phyloP scores from a whole-genome alignment of 2,113 vertebrate genomes.

The Mustela nigripes region DNA sequence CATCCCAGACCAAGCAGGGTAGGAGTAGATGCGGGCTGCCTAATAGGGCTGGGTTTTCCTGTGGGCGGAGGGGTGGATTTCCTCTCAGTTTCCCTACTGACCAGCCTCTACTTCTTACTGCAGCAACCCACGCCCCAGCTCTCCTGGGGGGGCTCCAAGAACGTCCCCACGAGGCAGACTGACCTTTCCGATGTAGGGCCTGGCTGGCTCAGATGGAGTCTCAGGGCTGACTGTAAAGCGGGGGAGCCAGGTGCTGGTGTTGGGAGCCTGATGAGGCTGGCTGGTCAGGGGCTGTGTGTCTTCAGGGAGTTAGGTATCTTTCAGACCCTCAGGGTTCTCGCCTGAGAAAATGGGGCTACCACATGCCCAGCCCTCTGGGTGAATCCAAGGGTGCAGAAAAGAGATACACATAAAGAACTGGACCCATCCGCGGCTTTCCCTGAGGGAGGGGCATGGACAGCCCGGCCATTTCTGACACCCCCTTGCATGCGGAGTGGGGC shows the following conservation, averaged over 20 bases:
- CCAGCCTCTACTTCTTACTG: neutral
- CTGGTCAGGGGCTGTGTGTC: neutral
- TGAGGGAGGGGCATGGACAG: neutral
- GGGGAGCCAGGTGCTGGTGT: neutral
- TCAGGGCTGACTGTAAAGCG: rapidly evolving
- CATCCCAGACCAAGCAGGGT: neutral
- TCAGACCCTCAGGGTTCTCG: neutral
- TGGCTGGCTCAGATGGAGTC: neutral
- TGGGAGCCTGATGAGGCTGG: neutral
- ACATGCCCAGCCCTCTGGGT: neutral
- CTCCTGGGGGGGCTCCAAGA: neutral
- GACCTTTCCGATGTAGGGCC: neutral
- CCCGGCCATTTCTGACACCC: neutral
- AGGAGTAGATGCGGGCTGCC: neutral
- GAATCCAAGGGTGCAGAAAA: neutral
- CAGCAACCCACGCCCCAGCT: neutral
- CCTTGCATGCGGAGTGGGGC: neutral
- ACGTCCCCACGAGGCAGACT: neutral
- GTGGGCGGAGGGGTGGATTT: neutral
- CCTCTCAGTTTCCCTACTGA: neutral
- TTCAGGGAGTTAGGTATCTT: neutral
- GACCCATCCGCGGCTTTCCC: neutral
- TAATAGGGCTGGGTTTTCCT: neutral
- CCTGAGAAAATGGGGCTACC: neutral
- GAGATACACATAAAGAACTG: neutral